Percentiles rank a stretch among this genome's conserved stretches.
Conservation (phyloP, 2,888 invertebrate genomes). For the Cetonia aurata region DNA sequence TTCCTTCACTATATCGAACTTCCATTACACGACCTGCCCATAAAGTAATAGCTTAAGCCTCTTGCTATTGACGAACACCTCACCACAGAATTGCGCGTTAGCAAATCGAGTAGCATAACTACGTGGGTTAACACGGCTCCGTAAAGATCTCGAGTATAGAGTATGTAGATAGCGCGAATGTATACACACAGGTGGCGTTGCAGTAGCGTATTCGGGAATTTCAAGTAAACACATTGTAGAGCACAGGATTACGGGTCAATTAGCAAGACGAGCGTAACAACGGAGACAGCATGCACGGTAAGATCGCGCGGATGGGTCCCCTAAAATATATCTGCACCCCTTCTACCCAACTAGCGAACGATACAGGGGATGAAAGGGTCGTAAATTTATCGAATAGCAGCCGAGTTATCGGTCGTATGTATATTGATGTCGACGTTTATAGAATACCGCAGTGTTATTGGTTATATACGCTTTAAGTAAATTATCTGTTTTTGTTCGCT, state of each 20-base stretch:
- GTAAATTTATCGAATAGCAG: conserved; percentile 13
- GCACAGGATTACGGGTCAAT: conserved; percentile 29
- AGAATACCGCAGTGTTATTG: conserved; percentile 14
- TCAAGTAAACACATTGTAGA: conserved; percentile 25
- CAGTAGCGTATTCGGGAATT: not conserved
- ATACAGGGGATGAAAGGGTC: conserved; percentile 12
- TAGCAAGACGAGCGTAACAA: conserved; percentile 7
- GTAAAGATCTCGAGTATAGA: no score
- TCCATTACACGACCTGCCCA: no score
- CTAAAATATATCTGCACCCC: conserved; percentile 14
- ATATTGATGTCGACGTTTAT: conserved; percentile 12
- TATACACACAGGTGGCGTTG: not conserved
- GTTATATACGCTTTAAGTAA: not conserved
- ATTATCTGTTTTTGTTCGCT: conserved; percentile 12
- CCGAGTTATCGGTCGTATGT: conserved; percentile 12
- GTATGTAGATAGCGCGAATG: not conserved
- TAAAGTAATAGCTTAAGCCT: no score
- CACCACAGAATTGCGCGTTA: not conserved
- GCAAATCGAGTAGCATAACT: no score
- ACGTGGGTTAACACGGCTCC: no score
- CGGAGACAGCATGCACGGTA: conserved; percentile 2
- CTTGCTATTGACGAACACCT: not conserved
- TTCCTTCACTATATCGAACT: not conserved
- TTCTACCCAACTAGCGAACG: not conserved
- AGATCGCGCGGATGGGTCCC: conserved; percentile 9